Base-by-base conservation (phyloP, 2,888 invertebrate genomes). In the Xestoiulus laeticollis region DNA sequence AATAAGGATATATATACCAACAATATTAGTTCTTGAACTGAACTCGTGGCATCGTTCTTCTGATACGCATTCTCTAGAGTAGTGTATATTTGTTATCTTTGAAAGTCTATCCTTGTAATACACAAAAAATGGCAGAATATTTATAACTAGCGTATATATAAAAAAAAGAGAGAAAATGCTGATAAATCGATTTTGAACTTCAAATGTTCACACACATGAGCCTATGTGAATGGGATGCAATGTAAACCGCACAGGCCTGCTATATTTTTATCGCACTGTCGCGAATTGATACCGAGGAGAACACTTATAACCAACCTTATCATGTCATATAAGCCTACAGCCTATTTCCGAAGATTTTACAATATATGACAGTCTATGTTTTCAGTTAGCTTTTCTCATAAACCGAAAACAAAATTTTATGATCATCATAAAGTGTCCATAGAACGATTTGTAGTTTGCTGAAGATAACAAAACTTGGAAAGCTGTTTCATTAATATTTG, bases 31-130 rank as follows among this genome's bases (percentile, higher is more conserved):
- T 22, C 10, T 14, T 78, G 78, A 78, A 78, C 30, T 78, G 14
- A 26, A 78, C 78, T 78, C 12, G 14, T 6, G 14, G 78, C 78
- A 78, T 78, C 78, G 30, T 22, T 78, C 78, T 78, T 30, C 30
- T 14, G 78, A 78, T 78, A 78, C 78, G 26, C 78, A 26, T 78
- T 78, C 30, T 78, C 30, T 30, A 30, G 30, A 78, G 78, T 30
- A 78, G 30, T 78, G 78, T 78, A 78, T 38, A 38, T 78, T 78
- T 78, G 78, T 78, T 78, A 78, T 78, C 78, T 78, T 30, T 30
- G 12, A 78, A 78, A 78, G 78, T 78, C 30, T 30, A 78, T 78
- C 78, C 78, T 78, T 78, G 78, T 78, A 78, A 78, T 78, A 78
- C 78, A 30, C 78, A 78, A 78, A 68, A 78, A 78, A 78, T 30